Evolutionary conservation across 2,113 vertebrate genomes (phyloP), one percentile per base, ranked within the genome.

Genomic region (Parus major): DNA sequence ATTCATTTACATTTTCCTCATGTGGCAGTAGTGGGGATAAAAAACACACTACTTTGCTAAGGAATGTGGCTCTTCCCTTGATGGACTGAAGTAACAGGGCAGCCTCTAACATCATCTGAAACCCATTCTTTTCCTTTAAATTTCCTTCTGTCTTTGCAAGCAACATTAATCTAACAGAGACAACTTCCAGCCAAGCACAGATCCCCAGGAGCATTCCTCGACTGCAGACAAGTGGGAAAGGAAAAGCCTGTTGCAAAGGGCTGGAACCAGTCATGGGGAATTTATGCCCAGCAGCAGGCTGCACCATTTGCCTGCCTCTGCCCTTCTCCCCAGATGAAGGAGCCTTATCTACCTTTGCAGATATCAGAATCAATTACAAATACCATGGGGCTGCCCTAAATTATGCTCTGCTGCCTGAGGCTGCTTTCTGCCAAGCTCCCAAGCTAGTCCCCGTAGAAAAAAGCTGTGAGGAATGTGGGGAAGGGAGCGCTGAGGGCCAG

Each of bases 121-220:
- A 69, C 13, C 42, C 72, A 22, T 92, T 63, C 10, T 76, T 85
- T 86, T 47, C 63, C 85, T 88, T 94, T 86, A 83, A 41, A 86
- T 82, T 83, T 88, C 36, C 56, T 90, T 68, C 31, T 81, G 52
- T 56, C 56, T 73, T 77, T 8, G 4, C 50, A 94, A 85, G 56
- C 60, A 82, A 46, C 47, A 77, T 83, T 80, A 95, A 95, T 92
- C 53, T 94, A 85, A 77, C 46, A 75, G 69, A 91, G 46, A 72
- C 1, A 5, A 82, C 39, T 88, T 71, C 63, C 66, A 95, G 92
- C 71, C 75, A 82, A 77, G 63, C 79, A 73, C 3, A 2, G 47
- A 55, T 85, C 42, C 72, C 91, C 86, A 65, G 70, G 63, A 93
- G 84, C 86, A 80, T 89, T 92, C 73, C 70, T 89, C 7, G 4